Evolutionary conservation across 1,140 invertebrate genomes (phyloP), one percentile per base, ranked within the genome.

Genomic region (Drosophila parvula): DNA sequence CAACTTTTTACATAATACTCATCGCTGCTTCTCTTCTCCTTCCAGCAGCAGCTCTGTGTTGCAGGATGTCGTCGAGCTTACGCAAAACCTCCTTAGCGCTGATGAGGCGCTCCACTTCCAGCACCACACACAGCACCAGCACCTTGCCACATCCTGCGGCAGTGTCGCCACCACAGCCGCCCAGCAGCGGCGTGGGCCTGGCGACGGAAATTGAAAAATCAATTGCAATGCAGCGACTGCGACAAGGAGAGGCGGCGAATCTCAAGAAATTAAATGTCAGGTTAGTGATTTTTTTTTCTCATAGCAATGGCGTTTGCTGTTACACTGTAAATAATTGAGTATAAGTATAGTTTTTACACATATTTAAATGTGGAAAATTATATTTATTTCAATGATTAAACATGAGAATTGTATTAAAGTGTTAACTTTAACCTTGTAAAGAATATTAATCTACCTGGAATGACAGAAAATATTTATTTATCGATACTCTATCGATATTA

Each of bases 121-220:
- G 63, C 38, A 41, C 38, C 18, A 57, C 78, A 5, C 5, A 5
- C 30, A 30, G 30, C 8, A 64, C 53, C 6, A 45, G 74, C 48
- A 44, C 65, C 28, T 32, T 80, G 64, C 74, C 81, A 10, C 50
- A 64, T 34, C 43, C 60, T 32, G 56, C 53, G 4, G 64, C 45
- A 4, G 64, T 40, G 8, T 50, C 64, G 10, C 48, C 80, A 41
- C 74, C 81, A 4, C 48, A 58, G 14, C 53, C 81, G 44, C 74
- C 81, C 41, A 74, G 74, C 41, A 74, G 60, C 47, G 84, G 85
- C 5, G 51, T 81, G 34, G 80, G 85, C 48, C 79, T 90, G 74
- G 77, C 81, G 50, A 70, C 63, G 78, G 81, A 90, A 90, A 90
- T 90, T 86, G 79, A 90, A 90, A 90, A 86, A 82, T 86, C 86